Percentiles rank a stretch among this genome's conserved stretches.
Conservation (phyloP, 2,113 vertebrate species). For the Etia nguti region DNA sequence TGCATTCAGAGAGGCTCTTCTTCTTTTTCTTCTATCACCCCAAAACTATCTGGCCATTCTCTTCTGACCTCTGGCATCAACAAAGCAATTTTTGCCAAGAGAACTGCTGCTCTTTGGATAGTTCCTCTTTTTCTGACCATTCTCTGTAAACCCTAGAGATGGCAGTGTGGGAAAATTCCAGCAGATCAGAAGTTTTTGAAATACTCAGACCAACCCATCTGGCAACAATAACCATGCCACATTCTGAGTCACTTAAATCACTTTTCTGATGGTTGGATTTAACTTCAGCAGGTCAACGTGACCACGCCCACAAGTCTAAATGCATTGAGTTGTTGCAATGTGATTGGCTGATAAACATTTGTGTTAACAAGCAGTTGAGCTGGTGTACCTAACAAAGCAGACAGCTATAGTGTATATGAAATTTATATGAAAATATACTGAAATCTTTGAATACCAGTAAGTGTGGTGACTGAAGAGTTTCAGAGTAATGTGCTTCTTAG, state of each 20-base stretch:
- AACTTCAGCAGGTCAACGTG: not conserved
- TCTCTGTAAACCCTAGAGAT: not conserved
- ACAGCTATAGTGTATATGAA: not conserved
- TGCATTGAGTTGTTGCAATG: not conserved
- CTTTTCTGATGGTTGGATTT: not conserved
- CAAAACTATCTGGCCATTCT: not conserved
- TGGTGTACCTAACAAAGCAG: not conserved
- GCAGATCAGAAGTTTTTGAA: not conserved
- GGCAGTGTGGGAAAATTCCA: not conserved
- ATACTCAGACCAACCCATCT: not conserved
- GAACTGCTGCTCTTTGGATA: not conserved
- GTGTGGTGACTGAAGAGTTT: constrained; percentile 10
- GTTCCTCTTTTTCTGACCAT: not conserved
- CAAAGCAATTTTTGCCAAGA: not conserved
- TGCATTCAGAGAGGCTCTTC: not conserved
- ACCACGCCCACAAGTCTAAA: not conserved
- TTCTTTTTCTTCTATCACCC: not conserved
- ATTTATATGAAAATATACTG: not conserved
- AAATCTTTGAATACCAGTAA: not conserved
- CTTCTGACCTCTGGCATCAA: not conserved
- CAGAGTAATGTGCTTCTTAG: not conserved
- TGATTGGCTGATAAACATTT: not conserved
- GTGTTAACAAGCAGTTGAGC: rapidly evolving
- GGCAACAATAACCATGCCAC: not conserved
- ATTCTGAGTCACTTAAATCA: not conserved